Base-by-base conservation (phyloP, 1,140 invertebrate genomes). In the Chrysomallon squamiferum region DNA sequence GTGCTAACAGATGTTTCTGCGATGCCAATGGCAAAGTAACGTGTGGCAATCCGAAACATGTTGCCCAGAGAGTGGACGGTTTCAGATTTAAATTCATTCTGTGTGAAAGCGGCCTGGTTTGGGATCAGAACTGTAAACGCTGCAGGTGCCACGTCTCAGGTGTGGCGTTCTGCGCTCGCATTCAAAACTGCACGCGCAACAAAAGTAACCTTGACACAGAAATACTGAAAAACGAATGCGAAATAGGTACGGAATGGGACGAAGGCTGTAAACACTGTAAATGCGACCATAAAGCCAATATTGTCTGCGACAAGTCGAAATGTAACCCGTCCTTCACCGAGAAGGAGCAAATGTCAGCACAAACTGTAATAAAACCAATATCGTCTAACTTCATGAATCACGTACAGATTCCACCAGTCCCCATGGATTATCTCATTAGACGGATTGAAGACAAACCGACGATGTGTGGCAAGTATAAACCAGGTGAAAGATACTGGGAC, bases 391-490 rank as follows among this genome's bases (percentile, higher is more conserved):
- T 38, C 35, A 38, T 7, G 15, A 7, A 7, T 5, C 35, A 38
- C 35, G 35, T 38, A 38, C 50, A 54, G 13, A 27, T 54, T 15
- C 50, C 50, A 27, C 50, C 50, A 27, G 15, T 4, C 13, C 50
- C 15, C n/a, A 18, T 15, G 18, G 18, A 27, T 54, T n/a, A 47
- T 13, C 18, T 54, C 15, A 54, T 15, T 11, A 54, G 50, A 54
- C 22, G 50, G 5, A 38, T 7, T 5, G 35, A 15, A 38, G 35
- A 38, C 5, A 15, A 38, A 38, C 35, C 35, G 6, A 38, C 5
- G 35, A 38, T 54, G 50, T 54, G 50, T 27, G 50, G 50, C 18
- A 54, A 54, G n/a, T 54, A 54, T 27, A 54, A 54, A 27, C 50
- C 50, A 13, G 50, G 50, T 27, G 50, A 54, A 30, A 54, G 13